Evolutionary conservation across 1,140 invertebrate genomes (phyloP), one percentile per base, ranked within the genome.

Genomic region (Himalopsyche phryganea): DNA sequence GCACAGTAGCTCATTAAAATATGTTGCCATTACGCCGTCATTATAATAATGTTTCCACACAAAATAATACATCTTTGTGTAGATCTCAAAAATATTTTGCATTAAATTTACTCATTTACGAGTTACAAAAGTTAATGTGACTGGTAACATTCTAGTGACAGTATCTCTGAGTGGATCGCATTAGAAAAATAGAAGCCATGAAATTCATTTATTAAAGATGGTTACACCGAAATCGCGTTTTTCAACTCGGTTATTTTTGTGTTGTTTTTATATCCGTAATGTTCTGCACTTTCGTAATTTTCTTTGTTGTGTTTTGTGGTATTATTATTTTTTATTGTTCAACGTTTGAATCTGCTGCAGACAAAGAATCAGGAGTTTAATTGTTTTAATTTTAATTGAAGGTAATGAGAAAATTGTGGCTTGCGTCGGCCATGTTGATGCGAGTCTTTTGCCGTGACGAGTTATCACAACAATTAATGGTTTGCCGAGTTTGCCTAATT

Each of bases 311-410:
- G 33, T 42, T 36, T 15, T 17, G 38, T 35, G 33, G 41, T 60
- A 52, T 60, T 61, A 44, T 57, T 61, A 49, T 53, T 56, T 28
- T 46, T 54, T 56, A 56, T 56, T 40, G 44, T 56, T 56, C 46
- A 18, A 49, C 53, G 46, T 56, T 56, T 56, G 53, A 56, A 56
- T 56, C 33, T 49, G 32, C 14, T 48, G 10, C 44, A 56, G 58
- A 63, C 61, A 63, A 63, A 63, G 61, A 50, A 54, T 41, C 44
- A 20, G 35, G 53, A 48, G 33, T 55, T 63, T 63, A 63, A 63
- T 58, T 63, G 61, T 63, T 63, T 63, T 63, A 51, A 48, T 53
- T 63, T 63, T 63, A 63, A 63, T 63, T 63, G 55, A 55, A 63
- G 51, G 55, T 63, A 63, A 63, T 63, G 61, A 55, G 61, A 63